These are phyloP conservation scores for Adoxophyes honmai DNA, from an alignment of 1,140 invertebrate species.

Conservation along the genomic window DNA sequence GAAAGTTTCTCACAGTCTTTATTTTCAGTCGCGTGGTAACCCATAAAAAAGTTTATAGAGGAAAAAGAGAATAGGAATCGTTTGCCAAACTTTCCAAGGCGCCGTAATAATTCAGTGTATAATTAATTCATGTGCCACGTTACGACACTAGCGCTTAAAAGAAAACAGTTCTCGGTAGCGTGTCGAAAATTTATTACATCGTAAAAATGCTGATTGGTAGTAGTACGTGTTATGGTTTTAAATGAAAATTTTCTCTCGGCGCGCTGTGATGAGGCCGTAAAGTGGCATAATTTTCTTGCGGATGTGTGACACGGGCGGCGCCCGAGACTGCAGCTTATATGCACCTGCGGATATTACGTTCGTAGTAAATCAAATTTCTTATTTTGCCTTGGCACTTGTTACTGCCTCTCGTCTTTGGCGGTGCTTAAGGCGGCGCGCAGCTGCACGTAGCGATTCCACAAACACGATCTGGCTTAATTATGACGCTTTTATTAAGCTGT, in stretches of 20 bases:
- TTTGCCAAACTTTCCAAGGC: neutral
- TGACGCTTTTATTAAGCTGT: constrained; percentile 29
- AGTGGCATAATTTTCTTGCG: constrained; percentile 28
- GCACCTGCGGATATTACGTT: constrained; percentile 69
- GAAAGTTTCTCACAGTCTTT: neutral
- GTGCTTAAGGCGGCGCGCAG: neutral
- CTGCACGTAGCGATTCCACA: neutral
- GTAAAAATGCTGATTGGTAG: constrained; percentile 23
- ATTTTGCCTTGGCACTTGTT: constrained; percentile 60
- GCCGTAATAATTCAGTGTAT: no score
- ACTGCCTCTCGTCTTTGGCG: constrained; percentile 22
- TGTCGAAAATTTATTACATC: constrained; percentile 21
- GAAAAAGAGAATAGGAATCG: neutral
- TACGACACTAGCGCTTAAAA: no score
- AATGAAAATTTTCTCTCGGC: constrained; percentile 37
- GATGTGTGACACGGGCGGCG: constrained; percentile 19
- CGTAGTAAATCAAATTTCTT: constrained; percentile 70
- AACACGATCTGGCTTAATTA: neutral
- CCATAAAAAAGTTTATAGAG: constrained; percentile 4
- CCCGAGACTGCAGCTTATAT: constrained; percentile 41
- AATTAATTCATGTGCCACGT: constrained; percentile 15
- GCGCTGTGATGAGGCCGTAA: constrained; percentile 26
- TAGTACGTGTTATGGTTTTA: constrained; percentile 26
- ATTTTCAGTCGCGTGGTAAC: constrained; percentile 4
- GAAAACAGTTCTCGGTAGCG: neutral